Evolutionary conservation across 2,113 vertebrate species (phyloP), one percentile per base, ranked within the genome.

Genomic region (Perca schrenkii): DNA sequence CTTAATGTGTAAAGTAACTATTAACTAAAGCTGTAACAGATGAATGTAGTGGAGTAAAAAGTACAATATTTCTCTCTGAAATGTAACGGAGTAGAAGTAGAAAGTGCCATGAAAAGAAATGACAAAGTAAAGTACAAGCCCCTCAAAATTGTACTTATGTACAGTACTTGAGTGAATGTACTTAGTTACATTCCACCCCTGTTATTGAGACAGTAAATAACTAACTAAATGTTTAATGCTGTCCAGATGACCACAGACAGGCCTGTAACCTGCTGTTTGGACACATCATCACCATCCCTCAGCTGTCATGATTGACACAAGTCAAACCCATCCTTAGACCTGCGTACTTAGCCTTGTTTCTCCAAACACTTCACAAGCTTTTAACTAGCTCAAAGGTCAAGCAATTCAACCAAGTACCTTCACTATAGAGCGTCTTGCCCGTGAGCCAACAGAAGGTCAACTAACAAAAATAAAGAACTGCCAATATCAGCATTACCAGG

Each of bases 361-460:
- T 57, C n/a, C 7, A 57, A 49, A 79, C 16, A 62, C 65, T 73
- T 31, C 43, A 57, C 31, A 63, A 47, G 80, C 67, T 64, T 84
- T 74, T 73, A 67, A 68, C 66, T 11, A 7, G 16, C n/a, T 73
- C 40, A 74, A 49, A 74, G 72, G 82, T 77, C 69, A 84, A 83
- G 70, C 15, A 8, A 16, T 22, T 80, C 11, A 34, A 40, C 73
- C 57, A 47, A 43, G 66, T 3, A 25, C 21, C 69, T 54, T 43
- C 43, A 12, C 22, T 63, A 16, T 11, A 10, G 49, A 62, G 50
- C 4, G 1, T 21, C 25, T 31, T 61, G 15, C 15, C 61, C 17
- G 34, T 25, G 14, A 74, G 28, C 65, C 17, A 71, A 14, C 5
- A 4, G 47, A 36, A 31, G 64, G 16, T 52, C 57, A 69, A 47